These are phyloP conservation scores for Halcyon senegalensis DNA, from an alignment of 2,113 vertebrate genomes.

Conservation along the genomic window DNA sequence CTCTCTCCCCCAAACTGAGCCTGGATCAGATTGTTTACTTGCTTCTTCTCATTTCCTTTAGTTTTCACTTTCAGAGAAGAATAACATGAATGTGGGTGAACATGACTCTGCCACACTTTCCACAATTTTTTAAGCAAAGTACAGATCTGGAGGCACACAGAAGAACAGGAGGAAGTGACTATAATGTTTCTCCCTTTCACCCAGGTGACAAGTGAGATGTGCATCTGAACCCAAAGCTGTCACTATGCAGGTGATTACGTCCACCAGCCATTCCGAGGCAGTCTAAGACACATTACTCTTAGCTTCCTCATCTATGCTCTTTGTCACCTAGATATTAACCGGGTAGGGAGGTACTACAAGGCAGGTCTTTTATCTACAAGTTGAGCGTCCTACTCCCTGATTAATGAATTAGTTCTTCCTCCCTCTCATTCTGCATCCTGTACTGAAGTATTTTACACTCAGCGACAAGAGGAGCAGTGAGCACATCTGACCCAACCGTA, in stretches of 20 bases:
- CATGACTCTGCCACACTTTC: neutral
- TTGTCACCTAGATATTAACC: neutral
- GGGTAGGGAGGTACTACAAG: neutral
- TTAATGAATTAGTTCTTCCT: neutral
- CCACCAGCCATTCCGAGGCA: neutral
- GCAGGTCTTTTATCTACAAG: neutral
- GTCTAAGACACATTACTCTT: neutral
- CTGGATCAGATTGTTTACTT: neutral
- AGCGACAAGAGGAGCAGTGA: neutral
- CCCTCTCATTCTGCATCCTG: neutral
- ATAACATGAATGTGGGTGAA: neutral
- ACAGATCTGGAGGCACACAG: neutral
- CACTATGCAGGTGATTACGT: neutral
- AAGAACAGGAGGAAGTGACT: neutral
- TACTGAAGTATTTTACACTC: neutral
- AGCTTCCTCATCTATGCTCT: neutral
- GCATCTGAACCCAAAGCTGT: neutral
- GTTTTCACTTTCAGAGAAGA: constrained; percentile 11
- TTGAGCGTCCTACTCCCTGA: neutral
- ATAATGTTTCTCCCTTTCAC: neutral
- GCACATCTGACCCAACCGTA: neutral
- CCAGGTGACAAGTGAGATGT: neutral
- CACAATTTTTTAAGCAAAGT: neutral
- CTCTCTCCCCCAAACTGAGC: neutral
- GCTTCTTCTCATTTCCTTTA: neutral